A percentile compares a stretch with the other conserved stretches of the same genome.
These are phyloP conservation scores for Sebastes itinus DNA, from an alignment of 2,797 vertebrate species.

Conservation along the genomic window DNA sequence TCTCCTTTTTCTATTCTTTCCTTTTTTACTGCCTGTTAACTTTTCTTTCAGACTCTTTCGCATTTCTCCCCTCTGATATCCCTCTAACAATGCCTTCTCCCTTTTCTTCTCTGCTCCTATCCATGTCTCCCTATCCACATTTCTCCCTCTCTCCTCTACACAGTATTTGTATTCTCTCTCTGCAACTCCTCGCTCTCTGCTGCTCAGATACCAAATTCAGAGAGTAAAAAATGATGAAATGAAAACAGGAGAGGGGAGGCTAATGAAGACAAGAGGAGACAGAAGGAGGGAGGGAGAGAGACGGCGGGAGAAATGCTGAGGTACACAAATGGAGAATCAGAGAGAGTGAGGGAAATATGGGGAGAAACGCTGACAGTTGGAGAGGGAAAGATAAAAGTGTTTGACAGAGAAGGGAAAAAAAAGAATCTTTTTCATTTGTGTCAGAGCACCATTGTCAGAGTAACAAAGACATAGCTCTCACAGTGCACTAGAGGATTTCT, in stretches of 20 bases:
- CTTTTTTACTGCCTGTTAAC: slow-evolving; percentile 19
- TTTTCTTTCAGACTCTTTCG: slow-evolving; percentile 25
- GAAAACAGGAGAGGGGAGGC: slow-evolving; percentile 54
- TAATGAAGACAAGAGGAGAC: slow-evolving; percentile 66
- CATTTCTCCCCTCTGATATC: slow-evolving; percentile 34
- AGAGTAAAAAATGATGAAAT: slow-evolving; percentile 64
- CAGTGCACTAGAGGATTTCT: slow-evolving; percentile 63
- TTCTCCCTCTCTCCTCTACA: background rate
- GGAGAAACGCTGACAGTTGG: slow-evolving; percentile 70
- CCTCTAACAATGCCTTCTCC: slow-evolving; percentile 30
- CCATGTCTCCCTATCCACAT: slow-evolving; percentile 7
- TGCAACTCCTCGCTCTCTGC: slow-evolving; percentile 21
- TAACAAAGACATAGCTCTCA: slow-evolving; percentile 73
- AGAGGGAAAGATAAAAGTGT: slow-evolving; percentile 69
- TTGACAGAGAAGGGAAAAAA: slow-evolving; percentile 57
- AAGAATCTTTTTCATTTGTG: slow-evolving; percentile 72
- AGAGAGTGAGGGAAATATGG: slow-evolving; percentile 39
- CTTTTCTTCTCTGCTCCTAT: background rate
- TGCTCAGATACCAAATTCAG: slow-evolving; percentile 43
- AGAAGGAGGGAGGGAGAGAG: slow-evolving; percentile 24
- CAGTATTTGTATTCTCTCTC: slow-evolving; percentile 21
- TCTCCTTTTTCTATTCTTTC: slow-evolving; percentile 1
- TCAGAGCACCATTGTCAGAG: slow-evolving; percentile 68
- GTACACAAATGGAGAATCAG: slow-evolving; percentile 62
- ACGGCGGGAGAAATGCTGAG: slow-evolving; percentile 59